A percentile compares a stretch with the other conserved stretches of the same genome.
phyloP scores from a whole-genome alignment of 2,113 vertebrate genomes.

The Triplophysa dalaica region DNA sequence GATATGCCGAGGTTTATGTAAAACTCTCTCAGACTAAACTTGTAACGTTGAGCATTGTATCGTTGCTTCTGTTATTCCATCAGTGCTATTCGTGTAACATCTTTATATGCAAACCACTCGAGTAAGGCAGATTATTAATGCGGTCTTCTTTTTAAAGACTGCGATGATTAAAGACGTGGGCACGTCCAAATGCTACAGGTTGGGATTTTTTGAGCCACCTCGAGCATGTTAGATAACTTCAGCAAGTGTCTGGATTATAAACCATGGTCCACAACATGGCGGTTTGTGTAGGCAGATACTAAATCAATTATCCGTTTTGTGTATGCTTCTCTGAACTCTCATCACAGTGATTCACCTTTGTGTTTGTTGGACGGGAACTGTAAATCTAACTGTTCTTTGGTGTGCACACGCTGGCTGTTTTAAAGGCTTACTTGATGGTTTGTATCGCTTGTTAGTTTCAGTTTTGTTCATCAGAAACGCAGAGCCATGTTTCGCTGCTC shows the following conservation, averaged over 20 bases:
- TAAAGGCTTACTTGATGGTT: not conserved
- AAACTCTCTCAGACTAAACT: constrained; percentile 27
- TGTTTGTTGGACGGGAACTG: not conserved
- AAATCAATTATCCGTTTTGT: constrained; percentile 34
- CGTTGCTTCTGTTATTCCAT: constrained; percentile 4
- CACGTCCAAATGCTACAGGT: constrained; percentile 20
- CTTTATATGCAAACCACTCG: not conserved
- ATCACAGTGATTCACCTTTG: not conserved
- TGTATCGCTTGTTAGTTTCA: constrained; percentile 25
- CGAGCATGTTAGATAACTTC: constrained; percentile 20
- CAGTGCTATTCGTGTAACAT: constrained; percentile 11
- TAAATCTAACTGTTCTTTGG: not conserved
- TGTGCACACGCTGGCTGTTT: not conserved
- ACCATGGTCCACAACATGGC: constrained; percentile 41
- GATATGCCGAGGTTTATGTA: not conserved
- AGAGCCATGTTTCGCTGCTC: constrained; percentile 22
- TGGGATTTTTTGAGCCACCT: not conserved
- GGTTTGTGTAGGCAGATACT: constrained; percentile 45
- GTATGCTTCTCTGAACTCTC: not conserved
- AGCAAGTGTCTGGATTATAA: not conserved
- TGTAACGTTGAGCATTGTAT: not conserved
- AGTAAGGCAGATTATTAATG: too few species aligned
- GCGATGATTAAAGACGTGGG: too few species aligned
- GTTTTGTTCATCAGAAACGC: constrained; percentile 22
- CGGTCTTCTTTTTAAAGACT: not conserved